phyloP scores from a whole-genome alignment of 1,140 invertebrate genomes.

The Adoxophyes honmai region DNA sequence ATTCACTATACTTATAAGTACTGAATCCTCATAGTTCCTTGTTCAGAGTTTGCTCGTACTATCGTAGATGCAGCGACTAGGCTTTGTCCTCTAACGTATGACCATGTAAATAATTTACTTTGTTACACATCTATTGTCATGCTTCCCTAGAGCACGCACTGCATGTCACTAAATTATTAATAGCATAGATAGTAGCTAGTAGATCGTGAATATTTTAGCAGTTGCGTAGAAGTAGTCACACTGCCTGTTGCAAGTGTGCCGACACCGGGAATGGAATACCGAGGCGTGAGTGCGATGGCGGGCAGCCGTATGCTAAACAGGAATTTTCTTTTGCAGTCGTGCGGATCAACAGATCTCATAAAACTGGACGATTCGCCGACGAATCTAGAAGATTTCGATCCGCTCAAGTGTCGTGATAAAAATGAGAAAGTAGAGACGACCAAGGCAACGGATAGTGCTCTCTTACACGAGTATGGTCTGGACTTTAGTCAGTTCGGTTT shows the following conservation, averaged over 20 bases:
- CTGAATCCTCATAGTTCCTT: too few relatives aligned
- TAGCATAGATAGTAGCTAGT: not conserved
- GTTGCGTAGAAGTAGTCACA: not conserved
- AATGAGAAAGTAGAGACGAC: conserved; percentile 46
- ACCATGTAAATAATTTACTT: conserved; percentile 5
- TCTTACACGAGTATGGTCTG: conserved; percentile 78
- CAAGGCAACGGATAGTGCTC: conserved; percentile 70
- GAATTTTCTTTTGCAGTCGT: conserved; percentile 63
- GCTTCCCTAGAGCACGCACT: conserved; percentile 10
- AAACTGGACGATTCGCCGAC: conserved; percentile 66
- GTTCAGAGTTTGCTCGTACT: not conserved
- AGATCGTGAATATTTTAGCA: not conserved
- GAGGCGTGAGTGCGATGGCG: not conserved
- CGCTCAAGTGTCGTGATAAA: conserved; percentile 59
- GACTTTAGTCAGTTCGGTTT: conserved; percentile 73
- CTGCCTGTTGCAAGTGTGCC: not conserved
- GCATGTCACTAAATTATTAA: conserved; percentile 7
- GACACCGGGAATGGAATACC: not conserved
- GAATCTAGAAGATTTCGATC: conserved; percentile 64
- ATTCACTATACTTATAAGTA: too few relatives aligned
- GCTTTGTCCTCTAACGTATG: not conserved
- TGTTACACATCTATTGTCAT: conserved; percentile 1
- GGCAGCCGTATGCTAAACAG: conserved; percentile 26
- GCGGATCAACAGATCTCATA: conserved; percentile 65
- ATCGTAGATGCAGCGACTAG: not conserved